Conservation (phyloP, 2,888 invertebrate genomes). For the Julus scanicus region DNA sequence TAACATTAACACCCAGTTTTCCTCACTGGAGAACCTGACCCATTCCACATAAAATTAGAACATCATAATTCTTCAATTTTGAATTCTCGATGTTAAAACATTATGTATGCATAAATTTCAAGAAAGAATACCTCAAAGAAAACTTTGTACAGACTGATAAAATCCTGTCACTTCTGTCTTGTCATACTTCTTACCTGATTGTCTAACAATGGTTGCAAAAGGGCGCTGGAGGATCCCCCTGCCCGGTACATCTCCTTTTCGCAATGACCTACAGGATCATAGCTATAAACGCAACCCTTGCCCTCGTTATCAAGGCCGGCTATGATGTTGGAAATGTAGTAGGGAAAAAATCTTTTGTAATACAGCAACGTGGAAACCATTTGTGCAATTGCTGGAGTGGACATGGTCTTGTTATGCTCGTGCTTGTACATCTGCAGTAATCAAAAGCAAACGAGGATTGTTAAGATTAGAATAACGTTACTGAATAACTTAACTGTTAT, state of each 20-base stretch:
- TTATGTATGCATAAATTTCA: no score
- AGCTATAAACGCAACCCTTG: conserved; percentile 94
- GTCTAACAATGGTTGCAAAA: conserved; percentile 94
- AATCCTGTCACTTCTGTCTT: no score
- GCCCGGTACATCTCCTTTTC: conserved; percentile 87
- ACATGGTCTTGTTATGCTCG: conserved; percentile 92
- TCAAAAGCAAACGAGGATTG: conserved; percentile 56
- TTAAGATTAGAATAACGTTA: neutral
- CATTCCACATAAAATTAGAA: no score
- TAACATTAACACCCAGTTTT: neutral
- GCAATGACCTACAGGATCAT: conserved; percentile 97
- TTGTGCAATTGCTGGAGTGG: conserved; percentile 92
- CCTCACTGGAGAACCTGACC: no score
- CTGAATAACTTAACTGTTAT: neutral
- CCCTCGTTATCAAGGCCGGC: conserved; percentile 92
- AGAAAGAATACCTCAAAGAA: no score
- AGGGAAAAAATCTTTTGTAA: conserved; percentile 97
- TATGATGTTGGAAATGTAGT: conserved; percentile 93
- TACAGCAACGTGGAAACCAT: conserved; percentile 96
- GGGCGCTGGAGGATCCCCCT: conserved; percentile 82
- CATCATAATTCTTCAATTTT: no score
- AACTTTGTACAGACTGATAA: no score
- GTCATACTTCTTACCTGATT: conserved; percentile 76
- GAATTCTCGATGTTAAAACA: no score
- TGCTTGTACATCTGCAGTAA: conserved; percentile 85